Evolutionary conservation across 2,888 invertebrate species (phyloP), one percentile per base, ranked within the genome.

Genomic region (Hyppa rectilinea): DNA sequence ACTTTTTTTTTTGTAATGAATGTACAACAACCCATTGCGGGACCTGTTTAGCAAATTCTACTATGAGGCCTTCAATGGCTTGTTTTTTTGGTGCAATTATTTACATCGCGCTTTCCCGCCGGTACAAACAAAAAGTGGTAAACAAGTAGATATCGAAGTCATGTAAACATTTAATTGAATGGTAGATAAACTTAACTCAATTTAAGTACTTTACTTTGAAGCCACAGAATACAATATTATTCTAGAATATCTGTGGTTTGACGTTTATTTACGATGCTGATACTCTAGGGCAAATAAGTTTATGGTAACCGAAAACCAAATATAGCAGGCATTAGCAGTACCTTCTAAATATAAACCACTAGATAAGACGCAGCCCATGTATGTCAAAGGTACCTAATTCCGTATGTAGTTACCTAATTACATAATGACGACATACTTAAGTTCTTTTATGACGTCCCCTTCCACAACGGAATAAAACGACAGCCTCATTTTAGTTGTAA

Each of bases 251-350:
- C n/a, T n/a, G 34, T 34, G 12, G n/a, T 70, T 55, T 55, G 20
- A n/a, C n/a, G 23, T 76, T 49, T 38, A 50, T 56, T 55, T 49
- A 60, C 40, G 29, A 61, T 61, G 52, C 20, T 31, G 7, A 38
- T 38, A 56, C 52, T 62, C 47, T 31, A 52, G 47, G 64, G 47
- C 80, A 79, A 78, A 79, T 74, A 79, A 53, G 43, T 74, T 79
- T 65, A 68, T 47, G 40, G 43, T 49, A 43, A 7, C 23, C 29
- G 65, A 67, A 31, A 62, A 49, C 40, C 10, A 47, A 31, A 20
- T 14, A 20, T 12, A 47, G 23, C 31, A 58, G 20, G n/a, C 43
- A 45, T 52, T 62, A n/a, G 20, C 20, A 50, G 29, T 26, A n/a
- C 20, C 4, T 50, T 34, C 34, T 53, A 12, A 47, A 26, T 64